Conservation (phyloP, 2,888 invertebrate genomes). For the Pegoplata infirma region DNA sequence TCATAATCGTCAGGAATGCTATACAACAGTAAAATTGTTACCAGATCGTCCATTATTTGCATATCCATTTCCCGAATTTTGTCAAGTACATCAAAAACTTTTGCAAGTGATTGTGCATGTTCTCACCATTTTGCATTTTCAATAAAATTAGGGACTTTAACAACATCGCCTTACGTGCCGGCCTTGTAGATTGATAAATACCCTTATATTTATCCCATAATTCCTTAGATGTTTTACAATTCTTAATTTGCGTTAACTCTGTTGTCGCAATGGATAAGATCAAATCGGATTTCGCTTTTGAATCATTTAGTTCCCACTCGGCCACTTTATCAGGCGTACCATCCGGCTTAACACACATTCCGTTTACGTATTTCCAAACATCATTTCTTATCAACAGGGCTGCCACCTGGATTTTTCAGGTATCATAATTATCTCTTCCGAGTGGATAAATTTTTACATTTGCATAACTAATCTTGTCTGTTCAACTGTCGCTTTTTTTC, state of each 20-base stretch:
- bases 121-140: not conserved
- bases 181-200: not conserved
- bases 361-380: no score
- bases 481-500: no score
- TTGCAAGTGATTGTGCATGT: no score
- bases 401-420: no score
- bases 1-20: not conserved
- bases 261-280: slow-evolving; percentile 19
- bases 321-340: no score
- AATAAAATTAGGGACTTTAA: not conserved
- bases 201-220: not conserved
- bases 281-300: slow-evolving; percentile 46
- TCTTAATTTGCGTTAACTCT: slow-evolving; percentile 5
- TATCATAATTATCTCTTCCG: no score
- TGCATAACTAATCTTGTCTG: no score
- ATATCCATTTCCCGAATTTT: not conserved
- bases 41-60: not conserved
- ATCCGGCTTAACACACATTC: no score
- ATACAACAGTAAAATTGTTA: not conserved
- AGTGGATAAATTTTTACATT: no score
- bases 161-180: not conserved
- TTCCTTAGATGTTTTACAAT: not conserved
- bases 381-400: no score
- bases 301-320: no score
- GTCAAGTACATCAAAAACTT: not conserved